Base-by-base conservation (phyloP, 2,888 invertebrate species). In the Andrena dorsata region DNA sequence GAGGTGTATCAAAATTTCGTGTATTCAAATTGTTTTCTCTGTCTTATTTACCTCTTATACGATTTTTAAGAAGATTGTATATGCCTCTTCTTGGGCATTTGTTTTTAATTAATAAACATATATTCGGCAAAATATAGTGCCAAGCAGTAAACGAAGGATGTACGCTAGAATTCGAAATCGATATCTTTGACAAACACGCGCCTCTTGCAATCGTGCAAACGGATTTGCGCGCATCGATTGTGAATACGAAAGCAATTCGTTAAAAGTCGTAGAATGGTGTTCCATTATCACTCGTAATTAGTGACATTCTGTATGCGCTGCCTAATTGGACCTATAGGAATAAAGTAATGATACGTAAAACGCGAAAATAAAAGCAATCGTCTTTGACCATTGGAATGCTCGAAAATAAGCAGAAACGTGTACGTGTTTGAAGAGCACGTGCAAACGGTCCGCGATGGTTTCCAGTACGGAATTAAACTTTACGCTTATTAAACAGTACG, bases 321-420 rank as follows among this genome's bases (percentile, higher is more conserved):
- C n/a, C 10, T n/a, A 26, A n/a, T 10, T 6, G 13, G 4, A 58
- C 13, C 16, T 8, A 58, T 6, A 20, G 35, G 35, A 63, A 35
- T 20, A 7, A 53, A 71, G 23, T 32, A 20, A 51, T n/a, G 32
- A 28, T 16, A 7, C 32, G 13, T 13, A 16, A 30, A 41, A 13
- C 7, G n/a, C 26, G n/a, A 26, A 72, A 63, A 53, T 63, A 64
- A 64, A 60, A 30, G 60, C 7, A 28, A 58, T 6, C n/a, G 35
- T 28, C n/a, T 72, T 35, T 28, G 28, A n/a, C 16, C 16, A 35
- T 28, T 3, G 13, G 47, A 32, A 26, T 8, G 32, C 28, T 28
- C 0, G n/a, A 47, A 41, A 76, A 68, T 8, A 5, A 8, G 2
- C 16, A 8, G n/a, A 23, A 69, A 2, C 16, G 35, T 32, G n/a